Evolutionary conservation across 2,113 vertebrate species (phyloP), one percentile per base, ranked within the genome.

Genomic region (Ariopsis seemanni): DNA sequence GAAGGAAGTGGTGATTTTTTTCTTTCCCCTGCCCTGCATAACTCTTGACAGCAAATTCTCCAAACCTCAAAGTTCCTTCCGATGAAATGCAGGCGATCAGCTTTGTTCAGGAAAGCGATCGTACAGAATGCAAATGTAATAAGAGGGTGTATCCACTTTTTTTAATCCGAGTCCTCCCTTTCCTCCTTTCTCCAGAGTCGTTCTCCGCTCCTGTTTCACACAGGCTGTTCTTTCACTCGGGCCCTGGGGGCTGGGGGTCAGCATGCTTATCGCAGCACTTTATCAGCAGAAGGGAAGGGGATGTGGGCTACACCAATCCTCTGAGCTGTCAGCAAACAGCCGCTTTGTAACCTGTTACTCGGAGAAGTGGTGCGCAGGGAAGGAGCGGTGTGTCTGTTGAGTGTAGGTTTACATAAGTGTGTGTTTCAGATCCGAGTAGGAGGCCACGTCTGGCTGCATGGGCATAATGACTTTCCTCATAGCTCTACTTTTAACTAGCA

Each of bases 241-340:
- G 91, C 90, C 79, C 91, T 94, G 93, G 92, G 92, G 94, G 92
- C 94, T 95, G 94, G 95, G 95, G 92, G 94, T 93, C 93, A 89
- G 93, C 93, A 91, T 88, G 94, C 97, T 98, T 99, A 98, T 98
- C 97, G 94, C 94, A 97, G 97, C 97, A 97, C 98, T 98, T 97
- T 98, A 98, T 99, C 97, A 94, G 96, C 94, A 93, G 91, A 88
- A 90, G 94, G 95, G 93, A 94, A 96, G 94, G 95, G 96, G 96
- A 98, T 97, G 96, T 96, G 96, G 97, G 97, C 94, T 96, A 93
- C 92, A 96, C 95, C 96, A 93, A 94, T 94, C 92, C 93, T 91
- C 92, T 90, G 93, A 88, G 71, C 92, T 93, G 91, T 94, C 92
- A 94, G 92, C 92, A 92, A 93, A 94, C 97, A 97, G 96, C 94